phyloP scores from a whole-genome alignment of 2,113 vertebrate genomes.

The Gambusia affinis region DNA sequence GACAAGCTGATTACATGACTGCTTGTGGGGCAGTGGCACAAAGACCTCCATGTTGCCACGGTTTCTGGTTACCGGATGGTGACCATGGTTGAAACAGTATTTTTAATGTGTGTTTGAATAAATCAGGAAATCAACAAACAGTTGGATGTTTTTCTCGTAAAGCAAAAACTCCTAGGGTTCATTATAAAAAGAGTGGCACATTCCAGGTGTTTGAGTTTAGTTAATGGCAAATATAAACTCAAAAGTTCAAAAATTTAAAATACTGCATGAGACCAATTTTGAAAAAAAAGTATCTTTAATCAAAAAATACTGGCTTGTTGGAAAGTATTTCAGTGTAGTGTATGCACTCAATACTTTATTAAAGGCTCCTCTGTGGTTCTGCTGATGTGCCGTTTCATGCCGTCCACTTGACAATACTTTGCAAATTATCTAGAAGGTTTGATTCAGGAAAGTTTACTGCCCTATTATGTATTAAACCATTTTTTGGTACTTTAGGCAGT shows the following conservation, averaged over 20 bases:
- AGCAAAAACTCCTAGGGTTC: background rate
- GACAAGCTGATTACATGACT: conserved; percentile 66
- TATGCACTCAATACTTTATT: too few relatives aligned
- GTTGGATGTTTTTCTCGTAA: background rate
- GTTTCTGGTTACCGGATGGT: conserved; percentile 25
- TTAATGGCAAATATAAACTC: too few relatives aligned
- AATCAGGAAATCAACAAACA: background rate
- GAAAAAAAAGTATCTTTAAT: background rate
- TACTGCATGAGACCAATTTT: background rate
- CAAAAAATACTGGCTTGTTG: too few relatives aligned
- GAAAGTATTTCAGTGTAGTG: too few relatives aligned
- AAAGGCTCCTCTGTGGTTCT: too few relatives aligned
- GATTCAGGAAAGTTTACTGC: too few relatives aligned
- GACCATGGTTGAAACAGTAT: conserved; percentile 12
- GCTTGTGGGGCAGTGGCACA: conserved; percentile 72
- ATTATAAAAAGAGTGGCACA: too few relatives aligned
- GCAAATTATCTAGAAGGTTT: too few relatives aligned
- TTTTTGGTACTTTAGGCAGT: too few relatives aligned
- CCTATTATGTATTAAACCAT: too few relatives aligned
- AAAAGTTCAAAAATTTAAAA: background rate
- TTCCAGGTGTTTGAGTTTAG: background rate
- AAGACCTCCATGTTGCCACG: conserved; percentile 32
- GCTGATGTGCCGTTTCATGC: too few relatives aligned
- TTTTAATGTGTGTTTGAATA: background rate
- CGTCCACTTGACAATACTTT: too few relatives aligned